Evolutionary conservation across 2,113 vertebrate genomes (phyloP), one percentile per base, ranked within the genome.

Genomic region (Lasiurus borealis): DNA sequence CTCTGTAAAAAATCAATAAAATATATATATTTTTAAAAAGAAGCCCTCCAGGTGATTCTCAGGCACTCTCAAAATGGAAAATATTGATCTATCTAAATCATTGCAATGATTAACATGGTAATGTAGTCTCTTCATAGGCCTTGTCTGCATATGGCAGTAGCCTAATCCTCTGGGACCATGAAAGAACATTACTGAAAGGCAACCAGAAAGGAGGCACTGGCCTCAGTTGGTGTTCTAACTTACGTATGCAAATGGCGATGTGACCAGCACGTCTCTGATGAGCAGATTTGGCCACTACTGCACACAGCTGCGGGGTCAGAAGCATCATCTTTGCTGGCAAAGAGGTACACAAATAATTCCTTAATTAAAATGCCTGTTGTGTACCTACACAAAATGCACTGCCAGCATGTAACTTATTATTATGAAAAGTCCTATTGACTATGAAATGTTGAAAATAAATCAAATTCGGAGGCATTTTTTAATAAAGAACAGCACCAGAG

Each of bases 241-340:
- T 80, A 21, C 29, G 14, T 9, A 66, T 34, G 12, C 14, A 75
- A 66, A 94, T 13, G 75, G 77, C 15, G n/a, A 48, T 36, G 11
- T 13, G 54, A 52, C 31, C 57, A 66, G n/a, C 90, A 52, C 29
- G 73, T 88, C 90, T 31, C 66, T 34, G n/a, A 80, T 88, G 50
- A 73, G 90, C 81, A 78, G 54, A 69, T 72, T 64, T 93, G 59
- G 72, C 77, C 72, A 86, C 72, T 64, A 54, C 59, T 54, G 6
- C 68, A 90, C 92, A 88, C 82, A 97, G 88, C 57, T 93, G 81
- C 73, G 73, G 50, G 75, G 72, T 95, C 81, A 91, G 40, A 76
- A 84, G 59, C 34, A 85, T 64, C 31, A 68, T 77, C 15, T 93
- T 95, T 34, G 27, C 46, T 85, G 87, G 77, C 68, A 87, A 90